Conservation (phyloP, 2,113 vertebrate genomes). For the Pomatostomus ruficeps region DNA sequence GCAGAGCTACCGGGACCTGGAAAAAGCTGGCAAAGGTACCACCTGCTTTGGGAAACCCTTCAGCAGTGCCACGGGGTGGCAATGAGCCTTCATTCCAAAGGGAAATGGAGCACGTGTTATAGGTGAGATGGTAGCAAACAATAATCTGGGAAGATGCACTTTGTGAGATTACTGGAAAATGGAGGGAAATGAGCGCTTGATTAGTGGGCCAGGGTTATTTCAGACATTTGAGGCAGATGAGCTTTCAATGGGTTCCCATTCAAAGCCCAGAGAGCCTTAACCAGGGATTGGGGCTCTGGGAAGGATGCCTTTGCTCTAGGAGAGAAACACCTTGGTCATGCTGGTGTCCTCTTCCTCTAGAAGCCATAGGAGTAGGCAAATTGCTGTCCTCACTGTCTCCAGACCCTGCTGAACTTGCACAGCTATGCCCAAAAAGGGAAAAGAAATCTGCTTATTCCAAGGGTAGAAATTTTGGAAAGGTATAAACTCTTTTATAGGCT, state of each 20-base stretch:
- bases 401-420: not conserved
- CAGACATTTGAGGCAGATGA: not conserved
- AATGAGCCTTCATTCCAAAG: not conserved
- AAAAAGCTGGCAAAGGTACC: not conserved
- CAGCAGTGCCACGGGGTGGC: not conserved
- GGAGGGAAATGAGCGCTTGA: not conserved
- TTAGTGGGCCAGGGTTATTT: not conserved
- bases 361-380: not conserved
- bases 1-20: not conserved
- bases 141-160: not conserved
- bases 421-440: not conserved
- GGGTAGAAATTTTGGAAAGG: not conserved
- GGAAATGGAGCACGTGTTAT: not conserved
- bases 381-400: not conserved
- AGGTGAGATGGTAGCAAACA: not conserved
- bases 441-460: not conserved
- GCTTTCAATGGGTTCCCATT: not conserved
- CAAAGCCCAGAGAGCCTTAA: not conserved
- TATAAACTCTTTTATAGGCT: not conserved
- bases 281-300: not conserved
- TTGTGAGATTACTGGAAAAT: not conserved
- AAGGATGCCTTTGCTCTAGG: not conserved
- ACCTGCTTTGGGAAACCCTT: not conserved
- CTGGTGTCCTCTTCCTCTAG: not conserved
- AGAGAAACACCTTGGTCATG: not conserved